A percentile compares a stretch with the other conserved stretches of the same genome.
These are phyloP conservation scores for Rhabdomys dilectus DNA, from an alignment of 2,113 vertebrate species.

Conservation along the genomic window DNA sequence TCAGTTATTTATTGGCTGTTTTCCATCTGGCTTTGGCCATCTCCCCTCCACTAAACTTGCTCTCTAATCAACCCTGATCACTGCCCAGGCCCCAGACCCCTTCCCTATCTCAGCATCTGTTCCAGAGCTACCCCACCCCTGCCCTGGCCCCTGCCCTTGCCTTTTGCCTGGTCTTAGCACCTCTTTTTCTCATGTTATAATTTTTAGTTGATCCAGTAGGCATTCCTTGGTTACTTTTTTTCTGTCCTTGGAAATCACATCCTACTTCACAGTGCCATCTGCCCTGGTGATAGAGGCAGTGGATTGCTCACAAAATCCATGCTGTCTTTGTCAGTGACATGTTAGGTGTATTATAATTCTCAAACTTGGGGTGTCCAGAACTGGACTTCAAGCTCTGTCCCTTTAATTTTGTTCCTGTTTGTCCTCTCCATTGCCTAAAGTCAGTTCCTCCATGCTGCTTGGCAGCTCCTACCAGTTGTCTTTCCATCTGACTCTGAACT, in stretches of 20 bases:
- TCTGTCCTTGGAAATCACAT: background rate
- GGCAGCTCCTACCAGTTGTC: background rate
- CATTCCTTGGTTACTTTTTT: background rate
- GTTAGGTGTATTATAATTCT: background rate
- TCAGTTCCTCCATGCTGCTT: background rate
- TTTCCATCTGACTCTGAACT: background rate
- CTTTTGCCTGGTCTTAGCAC: background rate
- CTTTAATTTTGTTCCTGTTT: background rate
- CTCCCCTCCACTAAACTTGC: background rate
- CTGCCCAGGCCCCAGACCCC: background rate
- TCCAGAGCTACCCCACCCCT: too few relatives aligned
- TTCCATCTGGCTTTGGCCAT: background rate
- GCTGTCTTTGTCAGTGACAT: background rate
- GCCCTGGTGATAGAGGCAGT: background rate
- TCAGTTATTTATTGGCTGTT: background rate
- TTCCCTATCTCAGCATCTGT: background rate
- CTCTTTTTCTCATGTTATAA: background rate
- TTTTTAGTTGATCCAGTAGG: background rate
- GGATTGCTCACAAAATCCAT: background rate
- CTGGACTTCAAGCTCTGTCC: background rate
- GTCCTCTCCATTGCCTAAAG: background rate
- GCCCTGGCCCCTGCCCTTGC: background rate
- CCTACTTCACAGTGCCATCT: background rate
- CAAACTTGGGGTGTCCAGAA: background rate
- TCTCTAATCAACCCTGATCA: background rate